Base-by-base conservation (phyloP, 2,888 invertebrate species). In the Pimpla rufipes region DNA sequence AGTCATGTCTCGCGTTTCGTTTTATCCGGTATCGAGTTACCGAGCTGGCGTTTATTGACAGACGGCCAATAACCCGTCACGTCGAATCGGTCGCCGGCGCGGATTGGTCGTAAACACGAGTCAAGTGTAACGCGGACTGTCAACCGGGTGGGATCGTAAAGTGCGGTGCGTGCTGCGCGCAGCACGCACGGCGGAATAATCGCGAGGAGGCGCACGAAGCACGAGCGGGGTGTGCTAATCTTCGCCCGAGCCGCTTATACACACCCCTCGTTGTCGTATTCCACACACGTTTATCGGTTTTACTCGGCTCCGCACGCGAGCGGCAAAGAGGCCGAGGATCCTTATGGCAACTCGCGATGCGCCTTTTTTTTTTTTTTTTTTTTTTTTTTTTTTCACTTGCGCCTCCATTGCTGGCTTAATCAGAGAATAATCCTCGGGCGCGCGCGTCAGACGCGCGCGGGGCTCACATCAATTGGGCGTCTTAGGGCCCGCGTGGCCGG, bases 201-300 rank as follows among this genome's bases (percentile, higher is more conserved):
- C n/a, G n/a, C n/a, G n/a, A n/a, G n/a, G 35, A 42, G 55, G 42
- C n/a, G n/a, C n/a, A n/a, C 2, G 11, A n/a, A 37, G 40, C 18
- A 40, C 21, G 52, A 37, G 16, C 62, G 37, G 37, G 62, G 16
- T 37, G 77, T n/a, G n/a, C n/a, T 81, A 77, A 81, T 81, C 81
- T 81, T 77, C 23, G 57, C n/a, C 59, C 77, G 75, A 71, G 81
- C 77, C 59, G 77, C 73, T 81, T 73, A 81, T 21, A n/a, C n/a
- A n/a, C n/a, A 81, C 77, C 70, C 77, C 73, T n/a, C 81, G 81
- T 77, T 73, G 81, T 81, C 81, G 77, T 81, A 77, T 81, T 81
- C 81, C 73, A 55, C 62, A 57, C 50, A 59, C 73, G 81, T 81
- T 81, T 81, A 81, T 76, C 50, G 52, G 81, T 81, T 81, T 81